Conservation (phyloP, 2,888 invertebrate species). For the Nasonovia ribisnigri region DNA sequence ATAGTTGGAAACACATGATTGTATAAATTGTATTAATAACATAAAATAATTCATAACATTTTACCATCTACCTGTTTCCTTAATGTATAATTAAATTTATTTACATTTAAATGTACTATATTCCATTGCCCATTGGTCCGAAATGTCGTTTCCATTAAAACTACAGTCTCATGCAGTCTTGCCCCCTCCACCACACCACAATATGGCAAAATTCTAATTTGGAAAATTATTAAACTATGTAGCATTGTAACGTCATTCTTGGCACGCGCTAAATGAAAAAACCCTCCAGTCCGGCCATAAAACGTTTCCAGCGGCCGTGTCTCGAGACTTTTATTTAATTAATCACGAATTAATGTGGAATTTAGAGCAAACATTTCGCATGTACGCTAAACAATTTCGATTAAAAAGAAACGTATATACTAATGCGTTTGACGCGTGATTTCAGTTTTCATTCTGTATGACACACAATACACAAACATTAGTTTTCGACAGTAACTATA, state of each 20-base stretch:
- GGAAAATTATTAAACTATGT: slow-evolving; percentile 7
- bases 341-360: neutral
- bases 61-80: neutral
- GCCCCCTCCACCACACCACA: neutral
- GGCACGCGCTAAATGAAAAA: neutral
- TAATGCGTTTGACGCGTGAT: neutral
- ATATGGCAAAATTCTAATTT: neutral
- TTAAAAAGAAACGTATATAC: neutral
- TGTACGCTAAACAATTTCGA: neutral
- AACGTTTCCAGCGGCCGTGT: neutral
- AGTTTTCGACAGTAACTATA: neutral
- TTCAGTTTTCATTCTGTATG: neutral
- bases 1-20: too few relatives aligned
- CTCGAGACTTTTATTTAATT: neutral
- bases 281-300: neutral
- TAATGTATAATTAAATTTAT: neutral
- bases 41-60: neutral
- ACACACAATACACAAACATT: neutral
- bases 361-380: neutral
- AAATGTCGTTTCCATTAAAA: neutral
- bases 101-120: neutral
- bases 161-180: neutral
- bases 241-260: neutral
- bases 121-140: neutral
- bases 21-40: too few relatives aligned